Conservation (phyloP, 2,888 invertebrate species). For the Cosmopolites sordidus region DNA sequence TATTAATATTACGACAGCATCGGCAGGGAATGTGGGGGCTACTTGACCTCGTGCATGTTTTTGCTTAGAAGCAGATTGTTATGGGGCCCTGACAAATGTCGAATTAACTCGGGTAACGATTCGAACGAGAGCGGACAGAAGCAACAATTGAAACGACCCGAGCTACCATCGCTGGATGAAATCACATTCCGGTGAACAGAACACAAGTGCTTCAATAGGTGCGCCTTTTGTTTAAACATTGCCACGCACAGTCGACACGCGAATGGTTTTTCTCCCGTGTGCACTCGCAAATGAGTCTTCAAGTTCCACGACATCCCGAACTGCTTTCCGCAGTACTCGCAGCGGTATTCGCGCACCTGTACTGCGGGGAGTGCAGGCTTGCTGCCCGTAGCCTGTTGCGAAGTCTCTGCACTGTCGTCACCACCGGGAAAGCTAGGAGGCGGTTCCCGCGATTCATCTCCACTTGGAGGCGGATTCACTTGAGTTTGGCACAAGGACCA, state of each 20-base stretch:
- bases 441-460: conserved; percentile 38
- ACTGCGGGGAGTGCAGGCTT: conserved; percentile 45
- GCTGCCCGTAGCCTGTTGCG: conserved; percentile 43
- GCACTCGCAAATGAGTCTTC: conserved; percentile 82
- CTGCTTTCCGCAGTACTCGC: conserved; percentile 86
- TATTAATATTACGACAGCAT: conserved; percentile 36
- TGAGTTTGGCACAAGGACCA: conserved; percentile 64
- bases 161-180: conserved; percentile 73
- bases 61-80: conserved; percentile 83
- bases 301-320: conserved; percentile 92
- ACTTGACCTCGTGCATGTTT: conserved; percentile 64
- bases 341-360: conserved; percentile 80
- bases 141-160: conserved; percentile 77
- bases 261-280: conserved; percentile 85
- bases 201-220: conserved; percentile 80
- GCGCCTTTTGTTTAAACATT: conserved; percentile 90
- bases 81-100: conserved; percentile 83
- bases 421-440: conserved; percentile 38
- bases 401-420: conserved; percentile 46
- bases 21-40: conserved; percentile 34
- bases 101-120: conserved; percentile 78
- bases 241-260: conserved; percentile 85
- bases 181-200: conserved; percentile 86
- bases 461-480: conserved; percentile 47
- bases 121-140: conserved; percentile 84